Conservation (phyloP, 2,113 vertebrate species). For the Daubentonia madagascariensis region DNA sequence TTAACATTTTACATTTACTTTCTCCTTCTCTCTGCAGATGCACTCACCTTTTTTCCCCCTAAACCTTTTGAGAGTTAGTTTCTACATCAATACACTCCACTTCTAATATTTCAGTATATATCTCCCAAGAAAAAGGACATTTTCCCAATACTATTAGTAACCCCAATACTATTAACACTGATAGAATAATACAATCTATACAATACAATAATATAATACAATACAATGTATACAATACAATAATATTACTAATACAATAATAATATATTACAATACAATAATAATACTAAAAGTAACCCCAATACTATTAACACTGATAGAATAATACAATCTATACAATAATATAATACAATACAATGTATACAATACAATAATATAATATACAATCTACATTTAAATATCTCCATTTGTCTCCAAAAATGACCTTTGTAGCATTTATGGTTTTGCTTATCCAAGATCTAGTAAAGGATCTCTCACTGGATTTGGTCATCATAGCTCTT, state of each 20-base stretch:
- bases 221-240: too few relatives aligned
- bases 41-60: not conserved
- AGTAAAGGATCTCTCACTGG: not conserved
- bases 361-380: too few relatives aligned
- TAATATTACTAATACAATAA: too few relatives aligned
- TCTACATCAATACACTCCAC: not conserved
- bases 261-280: too few relatives aligned
- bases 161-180: not conserved
- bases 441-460: not conserved
- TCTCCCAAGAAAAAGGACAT: not conserved
- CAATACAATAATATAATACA: too few relatives aligned
- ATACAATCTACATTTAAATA: not conserved
- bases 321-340: too few relatives aligned
- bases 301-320: not conserved
- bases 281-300: not conserved
- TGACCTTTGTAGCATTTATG: not conserved
- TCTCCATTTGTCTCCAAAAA: not conserved
- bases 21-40: not conserved
- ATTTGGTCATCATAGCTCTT: not conserved
- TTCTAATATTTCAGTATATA: not conserved
- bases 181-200: not conserved
- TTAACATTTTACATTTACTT: not conserved
- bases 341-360: too few relatives aligned
- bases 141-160: not conserved
- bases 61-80: not conserved